Base-by-base conservation (phyloP, 2,113 vertebrate species). In the Perccottus glenii region DNA sequence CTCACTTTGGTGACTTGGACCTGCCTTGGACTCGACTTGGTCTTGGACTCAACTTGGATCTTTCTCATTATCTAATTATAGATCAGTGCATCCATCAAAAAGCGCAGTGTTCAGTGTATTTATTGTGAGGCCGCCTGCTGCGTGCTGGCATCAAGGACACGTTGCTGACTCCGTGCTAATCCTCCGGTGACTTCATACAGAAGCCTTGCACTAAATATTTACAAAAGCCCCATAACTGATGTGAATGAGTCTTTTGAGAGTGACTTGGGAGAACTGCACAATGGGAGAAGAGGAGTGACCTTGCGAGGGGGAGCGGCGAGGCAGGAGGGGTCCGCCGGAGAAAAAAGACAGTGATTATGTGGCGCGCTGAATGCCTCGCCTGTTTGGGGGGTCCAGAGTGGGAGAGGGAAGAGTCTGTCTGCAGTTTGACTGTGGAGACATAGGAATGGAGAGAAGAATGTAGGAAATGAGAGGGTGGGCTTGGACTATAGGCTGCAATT, bases 171-270 rank as follows among this genome's bases (percentile, higher is more conserved):
- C 58, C 61, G 43, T n/a, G 43, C 9, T 76, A 76, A 84, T 81
- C 77, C 79, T 35, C 64, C 53, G 5, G 67, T 72, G 77, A 78
- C 77, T 85, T 85, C 27, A 76, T 61, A 72, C 14, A 78, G 82
- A 9, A 16, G n/a, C 35, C 68, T 44, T 49, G 35, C 77, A 83
- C 77, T 85, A 88, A 88, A 90, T 89, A 89, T 89, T 89, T 88
- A 88, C 87, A 83, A 85, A 90, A 81, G 79, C 81, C 64, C 61
- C 79, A 80, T 71, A 84, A 84, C 75, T 80, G 69, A 83, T 83
- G 67, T 77, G 76, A 89, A 87, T 76, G 81, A 75, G 80, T 48
- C 86, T 85, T 83, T 77, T 78, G 73, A 88, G 75, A 75, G 66
- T 9, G 70, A 72, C 70, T 75, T 36, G 57, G 67, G 81, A 77